phyloP scores from a whole-genome alignment of 2,797 vertebrate species.

The Ibycter americanus region DNA sequence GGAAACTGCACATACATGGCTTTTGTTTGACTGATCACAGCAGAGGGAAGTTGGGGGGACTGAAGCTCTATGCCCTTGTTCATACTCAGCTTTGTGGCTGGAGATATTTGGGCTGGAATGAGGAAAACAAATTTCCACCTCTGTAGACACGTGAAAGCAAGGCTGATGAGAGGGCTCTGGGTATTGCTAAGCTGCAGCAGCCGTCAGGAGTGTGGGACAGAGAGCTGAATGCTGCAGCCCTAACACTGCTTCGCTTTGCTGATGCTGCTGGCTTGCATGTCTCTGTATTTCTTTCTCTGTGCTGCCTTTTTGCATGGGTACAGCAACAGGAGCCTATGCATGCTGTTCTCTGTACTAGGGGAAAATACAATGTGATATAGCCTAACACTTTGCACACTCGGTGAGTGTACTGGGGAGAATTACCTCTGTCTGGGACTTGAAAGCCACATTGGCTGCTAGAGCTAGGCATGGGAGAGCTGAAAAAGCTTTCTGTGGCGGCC shows the following conservation, averaged over 20 bases:
- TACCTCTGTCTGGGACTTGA: background rate
- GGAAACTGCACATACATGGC: background rate
- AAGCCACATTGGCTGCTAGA: background rate
- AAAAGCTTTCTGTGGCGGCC: background rate
- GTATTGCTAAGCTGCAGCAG: background rate
- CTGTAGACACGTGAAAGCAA: background rate
- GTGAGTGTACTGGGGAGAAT: background rate
- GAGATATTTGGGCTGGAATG: background rate
- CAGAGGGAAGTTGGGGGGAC: background rate
- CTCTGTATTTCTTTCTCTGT: background rate
- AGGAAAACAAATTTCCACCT: background rate
- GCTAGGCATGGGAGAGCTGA: background rate
- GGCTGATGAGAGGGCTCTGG: background rate
- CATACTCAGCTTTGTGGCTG: background rate
- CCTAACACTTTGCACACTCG: background rate
- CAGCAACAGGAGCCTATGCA: background rate
- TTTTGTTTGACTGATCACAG: background rate
- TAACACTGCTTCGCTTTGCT: background rate
- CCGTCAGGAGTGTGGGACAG: background rate
- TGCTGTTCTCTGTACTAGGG: background rate
- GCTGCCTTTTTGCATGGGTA: background rate
- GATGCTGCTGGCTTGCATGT: slow-evolving; percentile 17
- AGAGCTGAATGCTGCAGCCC: background rate
- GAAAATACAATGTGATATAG: background rate
- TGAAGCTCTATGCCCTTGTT: background rate